Evolutionary conservation across 2,113 vertebrate genomes (phyloP).

Genomic region (Cottus gobio): DNA sequence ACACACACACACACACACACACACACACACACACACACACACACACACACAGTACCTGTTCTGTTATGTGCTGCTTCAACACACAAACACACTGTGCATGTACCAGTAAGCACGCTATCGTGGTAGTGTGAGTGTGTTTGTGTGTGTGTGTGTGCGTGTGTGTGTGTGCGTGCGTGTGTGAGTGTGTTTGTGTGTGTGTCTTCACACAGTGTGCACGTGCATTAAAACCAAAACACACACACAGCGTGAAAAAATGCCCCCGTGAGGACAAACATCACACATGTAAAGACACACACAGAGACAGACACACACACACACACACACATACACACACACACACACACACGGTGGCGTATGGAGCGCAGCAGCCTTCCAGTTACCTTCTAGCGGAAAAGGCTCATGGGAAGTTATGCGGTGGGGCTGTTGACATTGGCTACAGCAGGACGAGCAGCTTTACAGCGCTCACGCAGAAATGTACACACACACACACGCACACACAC

Average conservation of each 20-base stretch:
- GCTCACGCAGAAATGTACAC: slow-evolving; percentile 24
- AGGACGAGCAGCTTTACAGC: slow-evolving; percentile 61
- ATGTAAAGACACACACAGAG: slow-evolving; percentile 37
- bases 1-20: slow-evolving; percentile 36
- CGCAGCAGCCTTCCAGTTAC: slow-evolving; percentile 55
- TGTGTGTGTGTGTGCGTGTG: slow-evolving; percentile 22
- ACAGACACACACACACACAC: slow-evolving; percentile 5
- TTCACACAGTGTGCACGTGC: slow-evolving; percentile 32
- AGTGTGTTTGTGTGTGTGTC: neutral
- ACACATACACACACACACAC: slow-evolving; percentile 31
- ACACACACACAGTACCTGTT: slow-evolving; percentile 38
- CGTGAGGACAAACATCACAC: slow-evolving; percentile 29
- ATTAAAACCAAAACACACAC: slow-evolving; percentile 22
- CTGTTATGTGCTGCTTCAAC: slow-evolving; percentile 34
- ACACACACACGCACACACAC: slow-evolving; percentile 24
- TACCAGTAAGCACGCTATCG: slow-evolving; percentile 3
- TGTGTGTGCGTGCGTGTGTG: neutral
- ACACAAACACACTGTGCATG: slow-evolving; percentile 23
- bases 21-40: slow-evolving; percentile 4
- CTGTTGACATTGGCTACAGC: slow-evolving; percentile 71
- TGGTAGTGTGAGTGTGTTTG: slow-evolving; percentile 8
- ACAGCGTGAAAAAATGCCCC: slow-evolving; percentile 44
- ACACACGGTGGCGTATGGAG: slow-evolving; percentile 6
- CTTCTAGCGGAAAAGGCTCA: slow-evolving; percentile 74
- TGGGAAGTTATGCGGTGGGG: slow-evolving; percentile 69